Percentiles rank a stretch among this genome's conserved stretches.
These are phyloP conservation scores for Leptopilina clavipes DNA, from an alignment of 1,140 invertebrate genomes.

Conservation along the genomic window DNA sequence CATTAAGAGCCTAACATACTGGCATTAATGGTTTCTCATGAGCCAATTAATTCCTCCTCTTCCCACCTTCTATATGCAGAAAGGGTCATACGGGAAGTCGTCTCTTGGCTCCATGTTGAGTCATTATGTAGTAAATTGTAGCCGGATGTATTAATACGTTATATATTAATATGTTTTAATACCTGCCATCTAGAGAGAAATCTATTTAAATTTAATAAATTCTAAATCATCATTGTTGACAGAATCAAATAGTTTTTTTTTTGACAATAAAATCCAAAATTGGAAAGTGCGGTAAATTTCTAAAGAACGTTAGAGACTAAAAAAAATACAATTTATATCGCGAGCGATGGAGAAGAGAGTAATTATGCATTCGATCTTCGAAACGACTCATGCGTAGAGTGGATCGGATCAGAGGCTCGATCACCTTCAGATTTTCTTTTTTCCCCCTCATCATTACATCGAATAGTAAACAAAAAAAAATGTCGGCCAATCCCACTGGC, in stretches of 20 bases:
- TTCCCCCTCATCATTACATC: slow-evolving; percentile 7
- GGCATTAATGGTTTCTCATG: slow-evolving; percentile 1
- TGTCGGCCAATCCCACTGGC: background rate
- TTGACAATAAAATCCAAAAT: no score
- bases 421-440: slow-evolving; percentile 25
- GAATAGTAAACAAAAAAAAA: background rate
- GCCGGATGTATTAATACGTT: background rate
- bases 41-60: slow-evolving; percentile 16
- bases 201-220: no score
- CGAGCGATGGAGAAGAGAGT: slow-evolving; percentile 26
- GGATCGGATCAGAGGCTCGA: slow-evolving; percentile 40
- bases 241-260: no score
- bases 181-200: background rate
- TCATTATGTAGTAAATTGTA: background rate
- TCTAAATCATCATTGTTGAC: no score
- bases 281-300: no score
- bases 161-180: slow-evolving; percentile 1
- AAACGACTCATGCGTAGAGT: slow-evolving; percentile 51
- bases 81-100: background rate
- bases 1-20: background rate
- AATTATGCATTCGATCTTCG: slow-evolving; percentile 52
- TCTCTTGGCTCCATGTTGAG: background rate
- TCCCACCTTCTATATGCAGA: background rate
- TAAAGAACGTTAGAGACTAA: background rate
- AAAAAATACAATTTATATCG: background rate